Conservation (phyloP, 2,113 vertebrate species). For the Aspidoscelis tigris region DNA sequence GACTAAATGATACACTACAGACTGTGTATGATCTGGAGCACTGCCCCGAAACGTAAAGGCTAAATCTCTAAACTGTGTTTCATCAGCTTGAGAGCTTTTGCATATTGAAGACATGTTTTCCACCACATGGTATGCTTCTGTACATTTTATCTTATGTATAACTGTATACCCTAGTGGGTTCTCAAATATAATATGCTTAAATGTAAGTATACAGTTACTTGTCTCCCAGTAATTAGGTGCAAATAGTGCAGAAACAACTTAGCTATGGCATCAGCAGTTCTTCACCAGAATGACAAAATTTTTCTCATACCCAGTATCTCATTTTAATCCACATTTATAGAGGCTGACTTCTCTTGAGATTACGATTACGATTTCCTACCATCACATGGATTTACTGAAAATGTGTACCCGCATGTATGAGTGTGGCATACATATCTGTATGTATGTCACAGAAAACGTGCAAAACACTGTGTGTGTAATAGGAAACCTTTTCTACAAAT, state of each 20-base stretch:
- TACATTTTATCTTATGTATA: background rate
- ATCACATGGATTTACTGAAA: background rate
- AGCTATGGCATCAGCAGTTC: no score
- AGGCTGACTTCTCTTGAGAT: no score
- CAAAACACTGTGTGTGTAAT: conserved; percentile 2
- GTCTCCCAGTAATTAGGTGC: background rate
- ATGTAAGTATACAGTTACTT: no score
- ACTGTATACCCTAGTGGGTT: background rate
- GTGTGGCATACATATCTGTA: no score
- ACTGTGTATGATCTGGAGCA: background rate
- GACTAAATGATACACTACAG: background rate
- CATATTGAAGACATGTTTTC: background rate
- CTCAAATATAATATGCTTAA: no score
- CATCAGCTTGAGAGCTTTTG: background rate
- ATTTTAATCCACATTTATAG: background rate
- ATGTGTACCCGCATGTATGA: no score
- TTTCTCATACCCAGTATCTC: background rate
- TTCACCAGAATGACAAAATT: background rate
- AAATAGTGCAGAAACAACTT: background rate
- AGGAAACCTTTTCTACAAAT: background rate
- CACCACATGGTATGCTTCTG: background rate
- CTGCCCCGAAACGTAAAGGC: background rate
- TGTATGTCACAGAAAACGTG: background rate
- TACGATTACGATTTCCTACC: background rate
- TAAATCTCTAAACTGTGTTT: background rate